Evolutionary conservation across 2,113 vertebrate genomes (phyloP).

Genomic region (Piprites chloris): DNA sequence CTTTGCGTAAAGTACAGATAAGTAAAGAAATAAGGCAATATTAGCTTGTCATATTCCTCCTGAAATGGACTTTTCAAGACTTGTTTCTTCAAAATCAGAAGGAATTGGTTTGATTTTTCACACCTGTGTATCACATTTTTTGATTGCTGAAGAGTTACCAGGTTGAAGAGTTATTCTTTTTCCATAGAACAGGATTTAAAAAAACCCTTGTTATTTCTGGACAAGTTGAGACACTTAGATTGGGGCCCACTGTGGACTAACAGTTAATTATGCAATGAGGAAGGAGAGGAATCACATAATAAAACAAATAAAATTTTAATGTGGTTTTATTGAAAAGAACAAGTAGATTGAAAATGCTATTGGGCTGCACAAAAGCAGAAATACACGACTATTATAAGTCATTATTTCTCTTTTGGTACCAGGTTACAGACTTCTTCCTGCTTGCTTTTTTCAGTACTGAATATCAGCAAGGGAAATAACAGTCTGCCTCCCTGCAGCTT

Average conservation of each 20-base stretch:
- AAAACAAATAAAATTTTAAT: conserved; percentile 7
- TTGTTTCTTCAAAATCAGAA: not conserved
- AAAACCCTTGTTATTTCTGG: not conserved
- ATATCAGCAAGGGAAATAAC: conserved; percentile 21
- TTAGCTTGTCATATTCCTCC: not conserved
- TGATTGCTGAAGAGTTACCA: not conserved
- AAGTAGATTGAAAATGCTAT: not conserved
- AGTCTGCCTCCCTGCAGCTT: conserved; percentile 17
- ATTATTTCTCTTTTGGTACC: not conserved
- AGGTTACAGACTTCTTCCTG: not conserved
- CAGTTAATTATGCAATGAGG: conserved; percentile 22
- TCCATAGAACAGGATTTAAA: not conserved
- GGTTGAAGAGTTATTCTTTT: not conserved
- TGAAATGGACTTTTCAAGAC: not conserved
- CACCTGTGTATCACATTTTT: not conserved
- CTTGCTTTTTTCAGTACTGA: not conserved
- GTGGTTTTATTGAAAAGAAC: not conserved
- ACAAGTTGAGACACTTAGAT: conserved; percentile 25
- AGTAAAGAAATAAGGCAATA: not conserved
- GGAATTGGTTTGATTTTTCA: not conserved
- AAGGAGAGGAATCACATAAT: not conserved
- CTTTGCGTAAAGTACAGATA: not conserved
- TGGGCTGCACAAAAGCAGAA: not conserved
- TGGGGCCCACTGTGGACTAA: not conserved
- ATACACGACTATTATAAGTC: not conserved